Base-by-base conservation (phyloP, 1,140 invertebrate species). In the Acyrthosiphon pisum region DNA sequence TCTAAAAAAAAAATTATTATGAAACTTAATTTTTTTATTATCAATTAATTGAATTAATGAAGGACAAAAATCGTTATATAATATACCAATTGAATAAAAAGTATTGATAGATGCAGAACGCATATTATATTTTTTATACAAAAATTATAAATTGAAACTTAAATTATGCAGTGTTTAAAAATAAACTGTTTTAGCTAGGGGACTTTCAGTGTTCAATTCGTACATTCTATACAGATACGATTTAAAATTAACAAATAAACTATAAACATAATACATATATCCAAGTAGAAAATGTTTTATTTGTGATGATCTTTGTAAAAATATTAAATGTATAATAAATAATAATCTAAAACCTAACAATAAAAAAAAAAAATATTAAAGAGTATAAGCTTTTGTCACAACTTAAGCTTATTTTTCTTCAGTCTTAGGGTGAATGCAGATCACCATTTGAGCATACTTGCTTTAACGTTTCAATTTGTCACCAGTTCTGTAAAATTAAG, bases 381-480 rank as follows among this genome's bases (percentile, higher is more conserved):
- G 14, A 76, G 14, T 18, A 6, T n/a, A n/a, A 76, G 60, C 60
- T 76, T 68, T n/a, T 76, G 60, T 76, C 14, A 35, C 14, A 76
- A 76, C 1, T n/a, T 18, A 88, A 35, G 44, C 46, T 88, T 48
- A 56, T 41, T 41, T 41, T n/a, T 37, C 60, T 18, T 76, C 87
- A 89, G 87, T 53, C 86, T 88, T 48, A 26, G 0, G 22, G 4
- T 30, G 23, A 68, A 90, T 44, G 44, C 18, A 44, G 41, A 56
- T 89, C 7, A 48, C 53, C 6, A 50, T 53, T 30, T 56, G 3
- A 37, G n/a, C 60, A 9, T 30, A 14, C 23, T 30, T 14, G 37
- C 14, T 68, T 90, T 20, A 90, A 60, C 35, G 89, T 90, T 68
- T 90, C 30, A 90, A 68, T 26, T 90, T 56, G 7, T 68, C 89